These are phyloP conservation scores for Antheraea mylitta DNA, from an alignment of 1,140 invertebrate species.

Conservation along the genomic window DNA sequence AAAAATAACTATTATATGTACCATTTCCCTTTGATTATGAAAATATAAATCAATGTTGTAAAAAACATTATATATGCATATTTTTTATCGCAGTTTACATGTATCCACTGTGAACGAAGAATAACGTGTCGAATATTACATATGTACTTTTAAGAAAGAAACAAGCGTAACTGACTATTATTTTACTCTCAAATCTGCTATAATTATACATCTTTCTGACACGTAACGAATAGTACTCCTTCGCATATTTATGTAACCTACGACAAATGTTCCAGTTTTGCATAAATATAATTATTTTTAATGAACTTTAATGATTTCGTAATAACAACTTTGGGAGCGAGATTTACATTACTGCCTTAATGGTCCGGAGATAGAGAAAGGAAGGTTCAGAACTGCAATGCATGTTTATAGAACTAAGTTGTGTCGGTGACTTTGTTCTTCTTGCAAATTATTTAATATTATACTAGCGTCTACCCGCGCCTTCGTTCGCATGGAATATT, in stretches of 20 bases:
- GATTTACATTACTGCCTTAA: neutral
- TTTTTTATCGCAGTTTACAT: too few species aligned
- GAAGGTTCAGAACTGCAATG: too few species aligned
- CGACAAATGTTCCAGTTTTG: conserved; percentile 11
- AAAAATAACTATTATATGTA: too few species aligned
- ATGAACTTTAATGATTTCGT: conserved; percentile 13
- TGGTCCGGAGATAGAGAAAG: neutral
- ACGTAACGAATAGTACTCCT: neutral
- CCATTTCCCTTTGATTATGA: too few species aligned
- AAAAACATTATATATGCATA: too few species aligned
- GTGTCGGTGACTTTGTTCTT: too few species aligned
- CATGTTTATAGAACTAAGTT: too few species aligned
- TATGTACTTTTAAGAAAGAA: neutral
- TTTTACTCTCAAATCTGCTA: neutral
- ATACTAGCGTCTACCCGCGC: too few species aligned
- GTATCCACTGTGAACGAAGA: neutral
- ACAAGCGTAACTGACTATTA: neutral
- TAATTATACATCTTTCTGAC: conserved; percentile 1
- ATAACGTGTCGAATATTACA: neutral
- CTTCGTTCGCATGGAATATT: too few species aligned
- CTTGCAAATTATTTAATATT: too few species aligned
- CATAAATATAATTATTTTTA: conserved; percentile 20
- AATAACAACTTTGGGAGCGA: neutral
- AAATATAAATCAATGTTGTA: too few species aligned
- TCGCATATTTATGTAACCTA: neutral